Conservation (phyloP, 2,888 invertebrate species). For the Ceratothoa steindachneri region DNA sequence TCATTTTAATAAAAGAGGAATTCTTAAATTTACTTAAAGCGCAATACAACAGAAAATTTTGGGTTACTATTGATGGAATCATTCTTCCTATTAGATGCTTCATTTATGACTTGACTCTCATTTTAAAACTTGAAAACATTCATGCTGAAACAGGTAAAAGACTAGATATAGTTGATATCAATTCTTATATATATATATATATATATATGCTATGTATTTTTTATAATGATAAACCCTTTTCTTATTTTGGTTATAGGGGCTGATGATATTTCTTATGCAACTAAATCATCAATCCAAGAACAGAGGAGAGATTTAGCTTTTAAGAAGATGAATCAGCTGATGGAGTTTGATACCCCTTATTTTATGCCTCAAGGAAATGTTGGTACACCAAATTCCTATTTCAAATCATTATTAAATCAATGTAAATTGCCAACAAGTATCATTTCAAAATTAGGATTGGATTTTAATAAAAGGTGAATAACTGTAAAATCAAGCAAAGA, state of each 20-base stretch:
- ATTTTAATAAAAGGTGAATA: slow-evolving; percentile 47
- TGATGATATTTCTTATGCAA: not conserved
- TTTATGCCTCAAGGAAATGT: slow-evolving; percentile 59
- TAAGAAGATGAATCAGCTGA: slow-evolving; percentile 29
- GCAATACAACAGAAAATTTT: not conserved
- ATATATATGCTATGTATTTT: too few relatives aligned
- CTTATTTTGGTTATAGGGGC: too few relatives aligned
- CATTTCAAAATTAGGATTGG: slow-evolving; percentile 55
- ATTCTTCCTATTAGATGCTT: not conserved
- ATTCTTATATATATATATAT: too few relatives aligned
- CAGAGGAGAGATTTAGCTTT: not conserved
- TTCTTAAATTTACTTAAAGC: not conserved
- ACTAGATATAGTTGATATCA: too few relatives aligned
- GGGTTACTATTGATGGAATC: not conserved
- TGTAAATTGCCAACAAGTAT: slow-evolving; percentile 56
- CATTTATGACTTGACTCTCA: not conserved
- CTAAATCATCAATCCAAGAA: not conserved
- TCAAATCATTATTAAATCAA: slow-evolving; percentile 55
- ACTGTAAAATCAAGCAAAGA: not conserved
- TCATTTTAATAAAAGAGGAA: not conserved
- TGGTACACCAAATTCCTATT: slow-evolving; percentile 57
- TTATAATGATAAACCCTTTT: too few relatives aligned
- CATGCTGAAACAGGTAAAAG: too few relatives aligned
- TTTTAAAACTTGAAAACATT: not conserved
- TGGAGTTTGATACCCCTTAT: slow-evolving; percentile 53